Evolutionary conservation across 2,888 invertebrate species (phyloP).

Genomic region (Eustalomyia histrio): DNA sequence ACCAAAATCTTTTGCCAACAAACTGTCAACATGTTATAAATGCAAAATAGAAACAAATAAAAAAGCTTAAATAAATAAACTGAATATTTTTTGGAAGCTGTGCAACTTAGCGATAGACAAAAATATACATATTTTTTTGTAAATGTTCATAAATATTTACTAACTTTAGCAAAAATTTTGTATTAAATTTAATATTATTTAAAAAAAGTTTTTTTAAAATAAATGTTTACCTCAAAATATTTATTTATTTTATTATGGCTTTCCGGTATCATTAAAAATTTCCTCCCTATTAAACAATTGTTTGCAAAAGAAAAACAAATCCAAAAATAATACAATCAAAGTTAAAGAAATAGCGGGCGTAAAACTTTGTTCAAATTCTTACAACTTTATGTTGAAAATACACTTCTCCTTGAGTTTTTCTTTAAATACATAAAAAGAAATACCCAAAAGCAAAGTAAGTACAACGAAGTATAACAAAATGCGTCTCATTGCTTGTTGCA

Average conservation of each 20-base stretch:
- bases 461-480: slow-evolving; percentile 4
- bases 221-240: background rate
- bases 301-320: slow-evolving; percentile 55
- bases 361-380: slow-evolving; percentile 40
- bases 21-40: slow-evolving; percentile 54
- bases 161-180: background rate
- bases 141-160: background rate
- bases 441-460: background rate
- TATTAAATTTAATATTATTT: slow-evolving; percentile 1
- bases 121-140: background rate
- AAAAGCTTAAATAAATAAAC: slow-evolving; percentile 36
- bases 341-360: slow-evolving; percentile 39
- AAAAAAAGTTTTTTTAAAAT: background rate
- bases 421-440: background rate
- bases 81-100: slow-evolving; percentile 15
- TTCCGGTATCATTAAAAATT: slow-evolving; percentile 64
- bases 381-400: slow-evolving; percentile 34
- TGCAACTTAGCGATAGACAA: slow-evolving; percentile 9
- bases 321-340: slow-evolving; percentile 46
- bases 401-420: slow-evolving; percentile 15
- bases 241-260: slow-evolving; percentile 11
- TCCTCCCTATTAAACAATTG: slow-evolving; percentile 63
- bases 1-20: slow-evolving; percentile 43
- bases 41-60: slow-evolving; percentile 11
- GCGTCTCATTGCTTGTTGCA: slow-evolving; percentile 55